Conservation (phyloP, 2,888 invertebrate genomes). For the Leptinotarsa rubiginosa region DNA sequence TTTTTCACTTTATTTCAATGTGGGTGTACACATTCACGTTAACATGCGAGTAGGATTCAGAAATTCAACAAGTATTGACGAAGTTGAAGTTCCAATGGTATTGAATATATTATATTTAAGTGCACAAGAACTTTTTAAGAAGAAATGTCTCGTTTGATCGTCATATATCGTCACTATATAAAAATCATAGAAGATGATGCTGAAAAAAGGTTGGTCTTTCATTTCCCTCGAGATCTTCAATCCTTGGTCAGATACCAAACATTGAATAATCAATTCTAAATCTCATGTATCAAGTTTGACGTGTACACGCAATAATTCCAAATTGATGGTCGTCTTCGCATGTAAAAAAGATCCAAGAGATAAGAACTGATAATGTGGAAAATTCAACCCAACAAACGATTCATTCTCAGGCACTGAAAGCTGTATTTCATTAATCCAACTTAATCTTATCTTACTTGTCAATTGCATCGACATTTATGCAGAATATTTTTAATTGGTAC, state of each 20-base stretch:
- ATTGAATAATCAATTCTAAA: too few relatives aligned
- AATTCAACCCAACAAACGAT: neutral
- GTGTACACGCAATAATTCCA: neutral
- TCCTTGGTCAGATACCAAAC: neutral
- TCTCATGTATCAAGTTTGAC: neutral
- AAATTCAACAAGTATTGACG: too few relatives aligned
- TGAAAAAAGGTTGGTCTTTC: too few relatives aligned
- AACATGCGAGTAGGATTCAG: too few relatives aligned
- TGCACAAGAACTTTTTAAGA: too few relatives aligned
- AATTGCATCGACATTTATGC: neutral
- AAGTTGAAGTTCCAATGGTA: too few relatives aligned
- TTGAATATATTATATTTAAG: too few relatives aligned
- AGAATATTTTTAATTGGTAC: slow-evolving; percentile 1
- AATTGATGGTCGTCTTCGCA: neutral
- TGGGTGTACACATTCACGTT: too few relatives aligned
- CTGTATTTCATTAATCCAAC: neutral
- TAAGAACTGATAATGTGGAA: neutral
- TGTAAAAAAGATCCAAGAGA: neutral
- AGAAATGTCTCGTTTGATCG: too few relatives aligned
- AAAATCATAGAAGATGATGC: too few relatives aligned
- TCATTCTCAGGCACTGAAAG: neutral
- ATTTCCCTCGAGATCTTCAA: neutral
- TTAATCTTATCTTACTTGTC: neutral
- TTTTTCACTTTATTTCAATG: too few relatives aligned
- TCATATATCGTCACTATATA: too few relatives aligned